Base-by-base conservation (phyloP, 2,113 vertebrate species). In the Oryzias melastigma region DNA sequence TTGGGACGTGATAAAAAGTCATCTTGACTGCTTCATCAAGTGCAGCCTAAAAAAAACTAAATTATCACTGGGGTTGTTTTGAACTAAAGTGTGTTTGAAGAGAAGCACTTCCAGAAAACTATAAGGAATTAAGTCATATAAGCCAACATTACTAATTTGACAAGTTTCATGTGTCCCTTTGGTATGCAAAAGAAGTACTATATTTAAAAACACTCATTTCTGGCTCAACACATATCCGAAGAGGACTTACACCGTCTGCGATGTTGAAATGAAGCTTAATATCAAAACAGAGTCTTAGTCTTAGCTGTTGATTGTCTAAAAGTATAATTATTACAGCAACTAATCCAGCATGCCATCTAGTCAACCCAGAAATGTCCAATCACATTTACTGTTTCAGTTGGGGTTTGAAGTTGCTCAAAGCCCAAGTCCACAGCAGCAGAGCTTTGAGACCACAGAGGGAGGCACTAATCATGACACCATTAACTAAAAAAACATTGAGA, bases 281-380 rank as follows among this genome's bases (percentile, higher is more conserved):
- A 87, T 88, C 83, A 87, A 86, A 88, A 81, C 55, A 46, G 22
- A 68, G 66, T 74, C 78, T 73, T 76, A 87, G 87, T 82, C 80
- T 82, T 83, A 78, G 80, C 80, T 69, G 75, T 83, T 82, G 80
- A 86, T 90, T 88, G 88, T 88, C 80, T 84, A 74, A 82, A 63
- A 84, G 83, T 65, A 77, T 87, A 87, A 89, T 89, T 87, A 89
- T 89, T 80, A 85, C 69, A 67, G 76, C 66, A 52, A 70, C 80
- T 87, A 83, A 87, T 85, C 80, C 84, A 88, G 81, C 67, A 55
- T 63, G 85, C 82, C 85, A 88, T 88, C 85, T 78, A 55, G 75
- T 81, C 87, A 88, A 90, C 87, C 88, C 75, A 90, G 84, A 89
- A 88, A 86, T 49, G 85, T 90, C 87, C 82, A 64, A 86, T 75